These are phyloP conservation scores for Carpatolechia fugitivella DNA, from an alignment of 2,888 invertebrate genomes.

Conservation along the genomic window DNA sequence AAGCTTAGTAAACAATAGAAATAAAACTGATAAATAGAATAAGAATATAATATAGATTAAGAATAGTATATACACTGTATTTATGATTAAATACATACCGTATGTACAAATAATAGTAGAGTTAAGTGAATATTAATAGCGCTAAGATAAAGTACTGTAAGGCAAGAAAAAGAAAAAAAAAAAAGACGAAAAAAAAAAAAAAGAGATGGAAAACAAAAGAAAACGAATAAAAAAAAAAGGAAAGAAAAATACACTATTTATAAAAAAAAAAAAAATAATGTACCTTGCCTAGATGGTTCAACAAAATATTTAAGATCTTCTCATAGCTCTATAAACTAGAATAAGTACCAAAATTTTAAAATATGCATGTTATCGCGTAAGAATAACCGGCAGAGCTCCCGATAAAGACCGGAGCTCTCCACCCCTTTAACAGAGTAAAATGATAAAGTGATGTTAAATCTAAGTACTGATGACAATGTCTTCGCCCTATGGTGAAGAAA, in stretches of 20 bases:
- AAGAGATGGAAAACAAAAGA: neutral
- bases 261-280: too few relatives aligned
- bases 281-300: too few relatives aligned
- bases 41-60: neutral
- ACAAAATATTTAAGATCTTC: too few relatives aligned
- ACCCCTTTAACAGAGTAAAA: conserved; percentile 10
- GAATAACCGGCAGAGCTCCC: conserved; percentile 11
- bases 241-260: neutral
- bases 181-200: too few relatives aligned
- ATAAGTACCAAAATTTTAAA: conserved; percentile 12
- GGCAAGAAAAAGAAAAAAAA: too few relatives aligned
- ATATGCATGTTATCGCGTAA: conserved; percentile 1
- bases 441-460: conserved; percentile 13
- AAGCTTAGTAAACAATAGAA: neutral
- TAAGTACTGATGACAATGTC: conserved; percentile 3
- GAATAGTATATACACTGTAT: neutral
- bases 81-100: too few relatives aligned
- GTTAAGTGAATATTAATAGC: neutral
- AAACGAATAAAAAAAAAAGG: too few relatives aligned
- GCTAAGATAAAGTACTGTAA: too few relatives aligned
- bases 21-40: neutral
- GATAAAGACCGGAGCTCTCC: conserved; percentile 16
- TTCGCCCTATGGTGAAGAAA: neutral
- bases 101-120: neutral
- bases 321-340: too few relatives aligned